These are phyloP conservation scores for Ceriagrion tenellum DNA, from an alignment of 2,888 invertebrate genomes.

Conservation along the genomic window DNA sequence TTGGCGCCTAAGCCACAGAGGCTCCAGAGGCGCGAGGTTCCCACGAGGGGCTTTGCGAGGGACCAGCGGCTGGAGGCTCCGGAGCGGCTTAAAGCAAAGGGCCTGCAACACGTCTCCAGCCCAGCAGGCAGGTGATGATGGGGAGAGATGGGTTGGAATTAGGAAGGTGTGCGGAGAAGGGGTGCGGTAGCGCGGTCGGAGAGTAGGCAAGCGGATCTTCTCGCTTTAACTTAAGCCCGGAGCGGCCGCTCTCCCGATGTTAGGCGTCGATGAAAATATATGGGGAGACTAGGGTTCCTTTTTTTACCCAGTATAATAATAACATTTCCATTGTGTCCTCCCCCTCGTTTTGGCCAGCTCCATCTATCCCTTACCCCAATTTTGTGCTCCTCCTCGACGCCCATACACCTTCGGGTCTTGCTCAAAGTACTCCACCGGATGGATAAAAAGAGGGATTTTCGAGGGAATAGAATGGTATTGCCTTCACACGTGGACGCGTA, in stretches of 20 bases:
- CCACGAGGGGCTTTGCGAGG: conserved; percentile 26
- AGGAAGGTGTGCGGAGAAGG: background rate
- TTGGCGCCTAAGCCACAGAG: conserved; percentile 15
- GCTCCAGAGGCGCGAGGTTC: background rate
- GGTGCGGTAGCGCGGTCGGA: background rate
- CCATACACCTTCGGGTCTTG: background rate
- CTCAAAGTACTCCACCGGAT: background rate
- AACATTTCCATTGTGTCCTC: background rate
- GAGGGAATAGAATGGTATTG: background rate
- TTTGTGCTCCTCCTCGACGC: background rate
- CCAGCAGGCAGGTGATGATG: conserved; percentile 22
- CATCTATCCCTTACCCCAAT: background rate
- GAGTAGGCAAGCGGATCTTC: conserved; percentile 27
- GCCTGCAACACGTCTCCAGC: background rate
- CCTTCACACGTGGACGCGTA: background rate
- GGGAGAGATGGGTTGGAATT: background rate
- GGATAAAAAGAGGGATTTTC: background rate
- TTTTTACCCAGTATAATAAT: background rate
- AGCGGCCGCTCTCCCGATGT: background rate
- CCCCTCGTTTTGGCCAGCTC: background rate
- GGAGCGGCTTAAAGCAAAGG: conserved; percentile 12
- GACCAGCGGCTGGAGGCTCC: conserved; percentile 19
- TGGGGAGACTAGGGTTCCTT: background rate
- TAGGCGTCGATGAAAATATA: background rate
- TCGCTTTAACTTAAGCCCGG: background rate